These are phyloP conservation scores for Liposcelis brunnea DNA, from an alignment of 2,888 invertebrate genomes.

Conservation along the genomic window DNA sequence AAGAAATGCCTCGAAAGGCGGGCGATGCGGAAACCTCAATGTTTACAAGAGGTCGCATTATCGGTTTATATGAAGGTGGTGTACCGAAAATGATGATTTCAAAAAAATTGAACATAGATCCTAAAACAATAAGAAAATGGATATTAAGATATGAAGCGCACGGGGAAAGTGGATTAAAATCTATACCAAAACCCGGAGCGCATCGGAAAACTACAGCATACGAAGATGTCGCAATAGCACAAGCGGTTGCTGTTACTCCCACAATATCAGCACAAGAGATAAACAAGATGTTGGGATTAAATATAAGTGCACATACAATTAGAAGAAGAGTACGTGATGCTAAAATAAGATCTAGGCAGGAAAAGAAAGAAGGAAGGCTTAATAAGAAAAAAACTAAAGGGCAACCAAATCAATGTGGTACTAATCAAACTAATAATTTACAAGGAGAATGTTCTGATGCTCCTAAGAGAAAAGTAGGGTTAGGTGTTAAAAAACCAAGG, in stretches of 20 bases:
- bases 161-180: constrained; percentile 4
- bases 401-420: too few species aligned
- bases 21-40: constrained; percentile 6
- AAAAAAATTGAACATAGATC: constrained; percentile 6
- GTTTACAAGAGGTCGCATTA: constrained; percentile 6
- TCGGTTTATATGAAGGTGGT: constrained; percentile 6
- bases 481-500: constrained; percentile 1
- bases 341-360: neutral
- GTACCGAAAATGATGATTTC: constrained; percentile 8
- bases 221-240: constrained; percentile 5
- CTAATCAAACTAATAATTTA: too few species aligned
- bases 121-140: constrained; percentile 8
- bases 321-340: constrained; percentile 6
- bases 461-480: neutral
- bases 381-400: neutral
- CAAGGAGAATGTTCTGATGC: neutral
- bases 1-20: constrained; percentile 5
- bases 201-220: constrained; percentile 7
- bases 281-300: constrained; percentile 5
- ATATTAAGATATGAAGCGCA: constrained; percentile 7
- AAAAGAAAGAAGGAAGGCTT: neutral
- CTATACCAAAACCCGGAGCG: constrained; percentile 4
- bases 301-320: constrained; percentile 6
- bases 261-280: constrained; percentile 7
- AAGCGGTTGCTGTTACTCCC: constrained; percentile 7